A percentile compares a stretch with the other conserved stretches of the same genome.
These are phyloP conservation scores for Nemapogon koenigi DNA, from an alignment of 2,888 invertebrate species.

Conservation along the genomic window DNA sequence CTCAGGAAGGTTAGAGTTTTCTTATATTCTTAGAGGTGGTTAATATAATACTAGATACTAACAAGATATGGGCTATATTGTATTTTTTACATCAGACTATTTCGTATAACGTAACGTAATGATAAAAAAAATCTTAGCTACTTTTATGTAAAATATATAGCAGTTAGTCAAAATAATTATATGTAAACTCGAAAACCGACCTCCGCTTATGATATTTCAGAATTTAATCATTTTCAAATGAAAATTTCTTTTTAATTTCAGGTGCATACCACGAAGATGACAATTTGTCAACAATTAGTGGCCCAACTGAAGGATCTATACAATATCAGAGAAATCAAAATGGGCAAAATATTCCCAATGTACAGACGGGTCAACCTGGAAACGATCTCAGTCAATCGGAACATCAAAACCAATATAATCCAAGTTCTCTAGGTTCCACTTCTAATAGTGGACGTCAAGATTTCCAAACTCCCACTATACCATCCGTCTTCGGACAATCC, in stretches of 20 bases:
- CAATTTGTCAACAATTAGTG: background rate
- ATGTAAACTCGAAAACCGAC: background rate
- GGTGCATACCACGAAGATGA: constrained; percentile 52
- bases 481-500: no score
- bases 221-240: no score
- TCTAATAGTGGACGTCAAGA: no score
- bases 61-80: no score
- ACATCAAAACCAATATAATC: constrained; percentile 5
- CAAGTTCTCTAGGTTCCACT: background rate
- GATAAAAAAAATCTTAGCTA: background rate
- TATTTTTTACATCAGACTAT: no score
- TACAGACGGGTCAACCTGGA: no score
- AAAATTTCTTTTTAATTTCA: constrained; percentile 23
- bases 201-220: background rate
- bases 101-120: background rate
- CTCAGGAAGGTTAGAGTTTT: constrained; percentile 44
- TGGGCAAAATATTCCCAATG: no score
- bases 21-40: no score
- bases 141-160: background rate
- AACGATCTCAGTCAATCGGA: no score
- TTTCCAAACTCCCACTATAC: no score
- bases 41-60: no score
- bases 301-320: background rate
- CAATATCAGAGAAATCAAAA: constrained; percentile 1
- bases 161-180: background rate